These are phyloP conservation scores for Carassius auratus DNA, from an alignment of 2,113 vertebrate species.

Conservation along the genomic window DNA sequence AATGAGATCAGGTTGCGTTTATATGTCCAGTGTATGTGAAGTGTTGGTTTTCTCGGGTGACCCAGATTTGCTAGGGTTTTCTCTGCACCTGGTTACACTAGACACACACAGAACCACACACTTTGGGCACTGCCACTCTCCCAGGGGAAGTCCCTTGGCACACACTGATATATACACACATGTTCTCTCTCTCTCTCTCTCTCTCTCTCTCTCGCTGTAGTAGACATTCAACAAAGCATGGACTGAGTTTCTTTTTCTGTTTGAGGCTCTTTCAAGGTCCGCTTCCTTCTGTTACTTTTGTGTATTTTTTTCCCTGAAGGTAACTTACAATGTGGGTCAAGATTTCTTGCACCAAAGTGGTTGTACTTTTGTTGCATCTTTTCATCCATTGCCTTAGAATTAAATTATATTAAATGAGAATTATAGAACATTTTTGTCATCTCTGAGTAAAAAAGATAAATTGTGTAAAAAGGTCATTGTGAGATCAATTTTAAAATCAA, in stretches of 20 bases:
- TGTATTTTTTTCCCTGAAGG: background rate
- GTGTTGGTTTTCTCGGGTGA: conserved; percentile 19
- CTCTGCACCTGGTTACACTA: conserved; percentile 28
- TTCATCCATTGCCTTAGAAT: background rate
- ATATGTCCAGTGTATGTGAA: background rate
- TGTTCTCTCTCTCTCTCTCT: conserved; percentile 16
- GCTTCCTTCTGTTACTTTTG: background rate
- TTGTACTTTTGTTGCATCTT: background rate
- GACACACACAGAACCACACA: conserved; percentile 21
- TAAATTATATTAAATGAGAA: background rate
- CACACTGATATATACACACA: conserved; percentile 11
- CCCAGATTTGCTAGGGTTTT: conserved; percentile 12
- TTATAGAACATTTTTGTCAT: background rate
- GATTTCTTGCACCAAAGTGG: background rate
- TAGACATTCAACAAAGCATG: conserved; percentile 4
- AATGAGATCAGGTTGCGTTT: background rate
- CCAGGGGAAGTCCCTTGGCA: conserved; percentile 37
- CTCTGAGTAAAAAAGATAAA: background rate
- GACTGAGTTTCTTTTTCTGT: conserved; percentile 42
- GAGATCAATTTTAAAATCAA: background rate
- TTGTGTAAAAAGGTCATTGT: background rate
- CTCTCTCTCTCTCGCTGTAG: background rate
- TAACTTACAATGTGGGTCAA: background rate
- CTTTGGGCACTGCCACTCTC: conserved; percentile 36
- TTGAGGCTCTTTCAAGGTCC: background rate